These are phyloP conservation scores for Lasioglossum vierecki DNA, from an alignment of 2,888 invertebrate genomes.

Conservation along the genomic window DNA sequence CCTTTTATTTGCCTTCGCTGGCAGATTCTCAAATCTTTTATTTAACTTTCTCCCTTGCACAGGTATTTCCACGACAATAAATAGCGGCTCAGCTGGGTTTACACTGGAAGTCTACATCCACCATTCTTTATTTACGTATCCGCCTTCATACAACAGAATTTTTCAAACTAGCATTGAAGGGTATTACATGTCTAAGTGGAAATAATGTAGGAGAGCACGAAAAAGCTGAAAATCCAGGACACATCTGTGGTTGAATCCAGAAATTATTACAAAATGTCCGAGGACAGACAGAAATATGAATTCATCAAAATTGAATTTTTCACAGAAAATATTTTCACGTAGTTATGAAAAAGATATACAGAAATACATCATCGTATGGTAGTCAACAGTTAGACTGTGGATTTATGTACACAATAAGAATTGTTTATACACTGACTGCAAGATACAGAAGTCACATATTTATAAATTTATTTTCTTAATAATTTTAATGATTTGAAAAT, in stretches of 20 bases:
- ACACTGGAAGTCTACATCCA: not conserved
- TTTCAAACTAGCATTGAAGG: not conserved
- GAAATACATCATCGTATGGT: too few species aligned
- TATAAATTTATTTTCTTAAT: too few species aligned
- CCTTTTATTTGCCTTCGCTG: not conserved
- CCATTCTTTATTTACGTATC: conserved; percentile 6
- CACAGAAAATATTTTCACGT: not conserved
- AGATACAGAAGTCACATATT: too few species aligned
- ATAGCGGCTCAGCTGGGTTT: conserved; percentile 5
- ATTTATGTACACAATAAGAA: too few species aligned
- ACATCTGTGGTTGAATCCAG: not conserved
- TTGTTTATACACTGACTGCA: too few species aligned
- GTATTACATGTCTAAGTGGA: not conserved
- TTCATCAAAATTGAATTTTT: not conserved
- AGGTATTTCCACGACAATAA: not conserved
- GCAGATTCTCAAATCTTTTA: not conserved
- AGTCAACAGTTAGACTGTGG: too few species aligned
- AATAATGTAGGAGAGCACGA: not conserved
- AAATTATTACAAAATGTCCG: not conserved
- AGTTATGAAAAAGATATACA: not conserved
- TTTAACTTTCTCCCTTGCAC: not conserved
- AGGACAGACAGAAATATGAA: not conserved
- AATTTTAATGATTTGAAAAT: too few species aligned
- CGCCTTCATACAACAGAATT: not conserved
- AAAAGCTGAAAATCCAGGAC: not conserved